phyloP scores from a whole-genome alignment of 1,140 invertebrate species.

The Cepaea nemoralis region DNA sequence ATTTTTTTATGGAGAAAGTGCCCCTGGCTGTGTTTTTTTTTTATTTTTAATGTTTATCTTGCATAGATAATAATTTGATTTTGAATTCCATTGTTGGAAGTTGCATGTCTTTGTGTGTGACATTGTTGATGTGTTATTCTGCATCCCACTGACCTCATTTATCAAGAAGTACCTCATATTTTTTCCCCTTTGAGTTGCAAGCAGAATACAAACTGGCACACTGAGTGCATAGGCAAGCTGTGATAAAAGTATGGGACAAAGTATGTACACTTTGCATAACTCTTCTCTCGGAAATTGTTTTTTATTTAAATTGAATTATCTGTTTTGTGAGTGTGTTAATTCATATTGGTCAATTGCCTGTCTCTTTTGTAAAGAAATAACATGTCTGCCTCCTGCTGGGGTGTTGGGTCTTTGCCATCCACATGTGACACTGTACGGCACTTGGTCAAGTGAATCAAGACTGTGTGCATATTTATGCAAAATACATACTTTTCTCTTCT shows the following conservation, averaged over 20 bases:
- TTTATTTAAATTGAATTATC: not conserved
- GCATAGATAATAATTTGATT: not conserved
- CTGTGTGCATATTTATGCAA: too few species aligned
- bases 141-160: not conserved
- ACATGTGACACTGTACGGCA: too few species aligned
- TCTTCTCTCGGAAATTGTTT: not conserved
- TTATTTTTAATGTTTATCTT: not conserved
- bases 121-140: conserved; percentile 3
- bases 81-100: not conserved
- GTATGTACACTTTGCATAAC: not conserved
- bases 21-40: not conserved
- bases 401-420: too few species aligned
- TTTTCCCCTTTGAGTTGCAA: not conserved
- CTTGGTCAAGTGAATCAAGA: too few species aligned
- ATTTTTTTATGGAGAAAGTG: too few species aligned
- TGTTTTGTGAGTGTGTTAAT: not conserved
- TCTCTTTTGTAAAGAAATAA: too few species aligned
- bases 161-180: not conserved
- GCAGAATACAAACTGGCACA: not conserved
- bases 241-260: not conserved
- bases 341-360: too few species aligned
- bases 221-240: not conserved
- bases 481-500: too few species aligned
- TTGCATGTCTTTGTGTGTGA: not conserved
- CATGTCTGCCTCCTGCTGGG: too few species aligned